Conservation (phyloP, 2,113 vertebrate genomes). For the Symphodus melops region DNA sequence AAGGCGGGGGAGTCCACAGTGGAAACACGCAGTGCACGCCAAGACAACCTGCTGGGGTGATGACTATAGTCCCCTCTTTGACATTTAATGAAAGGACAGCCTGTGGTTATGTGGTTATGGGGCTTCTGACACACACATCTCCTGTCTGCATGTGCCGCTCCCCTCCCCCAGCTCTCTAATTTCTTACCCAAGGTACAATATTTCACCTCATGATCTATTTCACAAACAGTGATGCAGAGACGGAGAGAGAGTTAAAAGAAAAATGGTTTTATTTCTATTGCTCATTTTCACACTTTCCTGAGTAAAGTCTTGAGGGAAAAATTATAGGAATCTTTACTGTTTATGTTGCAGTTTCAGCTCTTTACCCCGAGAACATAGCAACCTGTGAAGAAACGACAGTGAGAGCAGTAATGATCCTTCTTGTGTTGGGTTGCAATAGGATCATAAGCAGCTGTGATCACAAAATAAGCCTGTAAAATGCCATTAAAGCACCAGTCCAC, state of each 20-base stretch:
- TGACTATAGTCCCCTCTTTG: constrained; percentile 25
- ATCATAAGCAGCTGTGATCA: constrained; percentile 38
- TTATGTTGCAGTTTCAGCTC: constrained; percentile 1
- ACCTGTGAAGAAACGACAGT: constrained; percentile 4
- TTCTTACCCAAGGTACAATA: constrained; percentile 36
- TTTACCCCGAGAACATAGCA: constrained; percentile 18
- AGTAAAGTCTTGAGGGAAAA: background rate
- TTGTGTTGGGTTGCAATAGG: constrained; percentile 29
- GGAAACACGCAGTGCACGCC: constrained; percentile 43
- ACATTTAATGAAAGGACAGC: constrained; percentile 59
- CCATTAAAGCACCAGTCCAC: background rate
- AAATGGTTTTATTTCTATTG: background rate
- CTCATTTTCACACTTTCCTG: background rate
- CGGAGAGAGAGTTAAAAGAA: background rate
- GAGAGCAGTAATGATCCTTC: constrained; percentile 28
- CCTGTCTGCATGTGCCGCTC: constrained; percentile 26
- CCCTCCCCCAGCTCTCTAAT: constrained; percentile 25
- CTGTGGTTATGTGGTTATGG: constrained; percentile 53
- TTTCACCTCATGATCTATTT: constrained; percentile 45
- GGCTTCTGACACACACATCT: constrained; percentile 32
- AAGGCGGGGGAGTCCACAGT: constrained; percentile 41
- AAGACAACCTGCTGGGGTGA: constrained; percentile 58
- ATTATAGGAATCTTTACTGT: constrained; percentile 8
- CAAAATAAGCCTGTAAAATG: constrained; percentile 27
- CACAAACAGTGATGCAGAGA: background rate